These are phyloP conservation scores for Saturnia pavonia DNA, from an alignment of 2,888 invertebrate species.

Conservation along the genomic window DNA sequence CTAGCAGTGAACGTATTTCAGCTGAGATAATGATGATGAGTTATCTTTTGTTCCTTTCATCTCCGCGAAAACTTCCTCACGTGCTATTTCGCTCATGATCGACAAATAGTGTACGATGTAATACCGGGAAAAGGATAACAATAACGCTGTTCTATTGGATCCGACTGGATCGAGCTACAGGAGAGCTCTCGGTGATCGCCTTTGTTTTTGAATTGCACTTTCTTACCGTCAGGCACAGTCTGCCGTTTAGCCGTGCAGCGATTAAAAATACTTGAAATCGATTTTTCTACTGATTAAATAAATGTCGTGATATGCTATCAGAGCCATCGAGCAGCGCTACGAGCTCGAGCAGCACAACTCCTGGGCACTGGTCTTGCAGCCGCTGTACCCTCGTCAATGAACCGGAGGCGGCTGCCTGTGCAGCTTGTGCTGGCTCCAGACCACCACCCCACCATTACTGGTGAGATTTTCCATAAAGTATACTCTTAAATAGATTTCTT, in stretches of 20 bases:
- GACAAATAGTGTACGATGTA: neutral
- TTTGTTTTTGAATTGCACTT: too few relatives aligned
- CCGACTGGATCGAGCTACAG: too few relatives aligned
- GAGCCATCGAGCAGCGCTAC: constrained; percentile 6
- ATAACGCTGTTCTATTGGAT: too few relatives aligned
- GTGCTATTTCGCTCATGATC: neutral
- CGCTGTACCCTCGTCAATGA: constrained; percentile 94
- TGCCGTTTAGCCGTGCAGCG: too few relatives aligned
- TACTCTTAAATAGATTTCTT: neutral
- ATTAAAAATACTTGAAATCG: too few relatives aligned
- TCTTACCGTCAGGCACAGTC: too few relatives aligned
- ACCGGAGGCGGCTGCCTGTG: constrained; percentile 86
- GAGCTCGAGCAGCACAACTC: constrained; percentile 18
- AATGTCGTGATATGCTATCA: neutral
- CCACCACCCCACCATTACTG: constrained; percentile 76
- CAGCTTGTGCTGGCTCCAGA: constrained; percentile 93
- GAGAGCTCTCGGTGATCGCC: too few relatives aligned
- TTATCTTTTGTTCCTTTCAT: too few relatives aligned
- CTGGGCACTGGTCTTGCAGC: constrained; percentile 88
- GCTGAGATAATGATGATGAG: too few relatives aligned
- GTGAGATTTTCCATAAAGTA: constrained; percentile 35
- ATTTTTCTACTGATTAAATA: neutral
- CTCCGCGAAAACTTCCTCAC: neutral
- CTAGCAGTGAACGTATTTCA: too few relatives aligned
- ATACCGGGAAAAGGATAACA: neutral